Base-by-base conservation (phyloP, 2,113 vertebrate species). In the Coracopsis vasa region DNA sequence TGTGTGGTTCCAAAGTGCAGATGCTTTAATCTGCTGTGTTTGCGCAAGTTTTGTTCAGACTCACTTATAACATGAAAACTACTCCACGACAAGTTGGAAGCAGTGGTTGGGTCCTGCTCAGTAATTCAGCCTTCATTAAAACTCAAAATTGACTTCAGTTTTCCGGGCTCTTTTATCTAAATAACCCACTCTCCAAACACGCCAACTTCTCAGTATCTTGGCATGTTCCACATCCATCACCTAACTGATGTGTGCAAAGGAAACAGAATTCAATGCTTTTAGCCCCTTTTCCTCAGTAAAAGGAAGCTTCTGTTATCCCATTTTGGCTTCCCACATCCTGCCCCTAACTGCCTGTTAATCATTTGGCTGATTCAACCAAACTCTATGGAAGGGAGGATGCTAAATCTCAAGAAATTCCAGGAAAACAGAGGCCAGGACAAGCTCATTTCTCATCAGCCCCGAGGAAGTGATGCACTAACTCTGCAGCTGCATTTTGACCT, bases 171-270 rank as follows among this genome's bases (percentile, higher is more conserved):
- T 71, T 61, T 71, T 41, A 60, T 13, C 37, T 51, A 60, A 92
- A 61, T 13, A 86, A 75, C 10, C 11, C 9, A 9, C 31, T 13
- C 33, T 64, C 19, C 61, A 79, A 54, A 74, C 21, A 24, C 6
- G 14, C 9, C 29, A 94, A 13, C 10, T 66, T 35, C 3, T 0
- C 28, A 71, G 31, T 14, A 41, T 18, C 60, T 35, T 10, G 21
- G 37, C 54, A 58, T 0, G 0, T n/a, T 62, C 42, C 3, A 0
- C 20, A 47, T 39, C 18, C 5, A 1, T 29, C 72, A 70, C 42
- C 23, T 35, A 42, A 58, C 7, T 11, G 29, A 47, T 10, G 2
- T 7, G 42, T 0, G 7, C 27, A 81, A 60, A 81, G 18, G 13
- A 88, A 92, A 48, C 29, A 50, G 69, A 86, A 81, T 4, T 8